Evolutionary conservation across 2,888 invertebrate species (phyloP).

Genomic region (Hemaris fuciformis): DNA sequence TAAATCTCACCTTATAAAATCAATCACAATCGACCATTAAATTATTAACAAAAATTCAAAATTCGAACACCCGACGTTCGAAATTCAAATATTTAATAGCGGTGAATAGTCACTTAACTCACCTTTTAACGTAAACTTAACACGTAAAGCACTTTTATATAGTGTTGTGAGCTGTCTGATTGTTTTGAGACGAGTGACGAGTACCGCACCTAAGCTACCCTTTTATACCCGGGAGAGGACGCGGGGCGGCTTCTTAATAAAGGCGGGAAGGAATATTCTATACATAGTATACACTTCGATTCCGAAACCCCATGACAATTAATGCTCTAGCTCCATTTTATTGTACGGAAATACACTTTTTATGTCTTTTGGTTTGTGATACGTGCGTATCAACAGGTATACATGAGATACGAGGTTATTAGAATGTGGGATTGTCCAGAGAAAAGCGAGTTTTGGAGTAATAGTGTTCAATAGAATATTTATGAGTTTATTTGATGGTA

Average conservation of each 20-base stretch:
- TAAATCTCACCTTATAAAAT: background rate
- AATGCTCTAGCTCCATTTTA: background rate
- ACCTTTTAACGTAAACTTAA: background rate
- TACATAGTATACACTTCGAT: background rate
- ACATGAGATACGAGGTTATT: too few relatives aligned
- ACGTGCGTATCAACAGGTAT: too few relatives aligned
- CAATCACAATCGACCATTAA: background rate
- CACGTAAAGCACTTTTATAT: background rate
- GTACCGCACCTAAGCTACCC: background rate
- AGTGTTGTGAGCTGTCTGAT: background rate
- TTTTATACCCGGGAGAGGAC: background rate
- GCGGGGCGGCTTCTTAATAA: background rate
- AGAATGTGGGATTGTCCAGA: too few relatives aligned
- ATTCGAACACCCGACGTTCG: background rate
- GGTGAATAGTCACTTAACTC: background rate
- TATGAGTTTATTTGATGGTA: too few relatives aligned
- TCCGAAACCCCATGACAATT: background rate
- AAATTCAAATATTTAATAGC: background rate
- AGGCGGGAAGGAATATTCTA: background rate
- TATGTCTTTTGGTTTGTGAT: too few relatives aligned
- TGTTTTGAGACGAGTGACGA: background rate
- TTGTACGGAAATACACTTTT: background rate
- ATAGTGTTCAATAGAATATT: too few relatives aligned
- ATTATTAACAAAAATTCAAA: background rate
- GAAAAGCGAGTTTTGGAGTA: too few relatives aligned